Evolutionary conservation across 2,797 vertebrate genomes (phyloP).

Genomic region (Momotus momota): DNA sequence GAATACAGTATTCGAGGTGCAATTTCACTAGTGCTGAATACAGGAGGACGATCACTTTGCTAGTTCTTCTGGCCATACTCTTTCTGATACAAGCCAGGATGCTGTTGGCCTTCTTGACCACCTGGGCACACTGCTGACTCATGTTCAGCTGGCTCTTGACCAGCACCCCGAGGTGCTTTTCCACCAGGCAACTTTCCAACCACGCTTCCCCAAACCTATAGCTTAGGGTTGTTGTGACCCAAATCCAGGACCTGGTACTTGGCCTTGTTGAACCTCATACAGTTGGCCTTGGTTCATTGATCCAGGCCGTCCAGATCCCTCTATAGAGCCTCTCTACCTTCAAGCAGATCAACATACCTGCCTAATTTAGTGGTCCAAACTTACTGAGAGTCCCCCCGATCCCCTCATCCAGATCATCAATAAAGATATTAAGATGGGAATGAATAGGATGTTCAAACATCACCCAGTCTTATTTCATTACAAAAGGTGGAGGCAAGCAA

Average conservation of each 20-base stretch:
- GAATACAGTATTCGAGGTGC: rapidly evolving
- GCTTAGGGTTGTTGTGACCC: background rate
- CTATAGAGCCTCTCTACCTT: background rate
- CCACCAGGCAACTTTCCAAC: rapidly evolving
- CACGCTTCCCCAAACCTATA: background rate
- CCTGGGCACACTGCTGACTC: background rate
- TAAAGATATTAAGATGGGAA: background rate
- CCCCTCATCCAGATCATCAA: background rate
- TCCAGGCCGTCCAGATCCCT: background rate
- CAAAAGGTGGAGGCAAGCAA: background rate
- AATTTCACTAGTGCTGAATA: rapidly evolving
- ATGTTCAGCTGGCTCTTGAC: rapidly evolving
- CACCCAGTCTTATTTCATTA: background rate
- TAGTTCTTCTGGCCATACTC: background rate
- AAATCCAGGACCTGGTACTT: background rate
- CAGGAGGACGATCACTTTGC: too few species aligned
- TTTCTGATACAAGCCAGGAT: background rate
- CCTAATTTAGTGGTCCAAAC: background rate
- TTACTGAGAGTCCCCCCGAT: background rate
- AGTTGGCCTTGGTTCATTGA: rapidly evolving
- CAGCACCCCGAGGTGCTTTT: background rate
- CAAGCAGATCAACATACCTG: rapidly evolving
- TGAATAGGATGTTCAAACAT: background rate
- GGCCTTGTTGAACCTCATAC: background rate
- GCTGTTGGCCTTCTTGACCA: background rate